Conservation (phyloP, 2,888 invertebrate species). For the Mellilla xanthometata region DNA sequence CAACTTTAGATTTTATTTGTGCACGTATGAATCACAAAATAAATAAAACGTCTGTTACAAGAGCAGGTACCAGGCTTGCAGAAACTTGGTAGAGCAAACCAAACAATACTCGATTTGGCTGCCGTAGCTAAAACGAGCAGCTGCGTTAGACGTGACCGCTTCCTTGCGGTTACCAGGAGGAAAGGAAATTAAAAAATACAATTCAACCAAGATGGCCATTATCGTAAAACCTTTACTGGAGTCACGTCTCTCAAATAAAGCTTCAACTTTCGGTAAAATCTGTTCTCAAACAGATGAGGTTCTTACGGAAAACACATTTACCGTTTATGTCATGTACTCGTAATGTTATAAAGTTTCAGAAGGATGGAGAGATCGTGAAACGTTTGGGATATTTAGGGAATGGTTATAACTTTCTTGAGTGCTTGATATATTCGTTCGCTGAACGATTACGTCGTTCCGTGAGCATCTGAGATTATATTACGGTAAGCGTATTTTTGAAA, state of each 20-base stretch:
- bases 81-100: conserved; percentile 38
- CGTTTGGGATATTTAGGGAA: conserved; percentile 14
- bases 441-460: conserved; percentile 6
- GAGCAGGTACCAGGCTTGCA: conserved; percentile 29
- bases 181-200: conserved; percentile 41
- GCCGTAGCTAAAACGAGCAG: conserved; percentile 50
- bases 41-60: too few relatives aligned
- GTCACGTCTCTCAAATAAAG: conserved; percentile 43
- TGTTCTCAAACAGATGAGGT: conserved; percentile 22
- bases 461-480: conserved; percentile 4
- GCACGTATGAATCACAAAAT: too few relatives aligned
- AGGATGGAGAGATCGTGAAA: conserved; percentile 21
- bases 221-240: conserved; percentile 38
- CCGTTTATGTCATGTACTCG: conserved; percentile 24
- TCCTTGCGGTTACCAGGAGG: conserved; percentile 35
- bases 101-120: conserved; percentile 52
- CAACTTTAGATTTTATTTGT: too few relatives aligned
- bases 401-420: conserved; percentile 20
- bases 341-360: conserved; percentile 22
- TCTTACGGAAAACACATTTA: conserved; percentile 20
- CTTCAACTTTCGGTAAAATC: conserved; percentile 23
- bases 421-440: conserved; percentile 16
- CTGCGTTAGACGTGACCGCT: conserved; percentile 54
- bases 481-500: background rate
- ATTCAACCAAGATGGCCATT: conserved; percentile 34